A percentile compares a stretch with the other conserved stretches of the same genome.
Evolutionary conservation across 2,113 vertebrate species (phyloP).

Genomic region (Laticauda colubrina): DNA sequence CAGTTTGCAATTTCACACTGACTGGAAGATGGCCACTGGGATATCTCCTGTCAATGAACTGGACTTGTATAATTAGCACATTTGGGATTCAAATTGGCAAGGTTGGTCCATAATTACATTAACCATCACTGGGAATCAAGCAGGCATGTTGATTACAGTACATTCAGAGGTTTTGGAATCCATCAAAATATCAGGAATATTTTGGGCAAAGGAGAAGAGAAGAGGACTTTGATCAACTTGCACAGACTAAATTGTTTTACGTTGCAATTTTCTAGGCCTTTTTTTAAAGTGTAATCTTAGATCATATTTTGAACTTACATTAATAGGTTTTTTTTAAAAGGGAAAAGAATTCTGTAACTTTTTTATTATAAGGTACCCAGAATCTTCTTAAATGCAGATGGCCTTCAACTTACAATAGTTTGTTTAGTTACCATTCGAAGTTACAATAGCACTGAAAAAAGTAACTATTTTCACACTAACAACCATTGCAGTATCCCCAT

Average conservation of each 20-base stretch:
- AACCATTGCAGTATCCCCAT: background rate
- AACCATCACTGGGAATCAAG: background rate
- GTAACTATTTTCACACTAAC: background rate
- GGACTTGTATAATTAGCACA: background rate
- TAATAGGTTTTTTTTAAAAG: background rate
- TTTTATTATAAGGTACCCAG: background rate
- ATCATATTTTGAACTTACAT: background rate
- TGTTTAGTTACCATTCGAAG: background rate
- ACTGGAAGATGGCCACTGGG: background rate
- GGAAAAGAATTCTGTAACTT: background rate
- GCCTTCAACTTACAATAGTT: background rate
- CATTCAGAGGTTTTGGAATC: background rate
- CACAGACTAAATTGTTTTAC: background rate
- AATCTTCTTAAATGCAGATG: background rate
- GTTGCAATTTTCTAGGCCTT: background rate
- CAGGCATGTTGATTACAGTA: background rate
- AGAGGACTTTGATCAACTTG: background rate
- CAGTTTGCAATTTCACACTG: background rate
- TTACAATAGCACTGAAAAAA: background rate
- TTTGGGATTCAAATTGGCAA: background rate
- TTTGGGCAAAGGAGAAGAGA: background rate
- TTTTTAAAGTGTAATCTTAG: background rate
- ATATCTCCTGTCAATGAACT: background rate
- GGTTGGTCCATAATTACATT: background rate
- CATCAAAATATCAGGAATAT: background rate